A percentile compares a stretch with the other conserved stretches of the same genome.
phyloP scores from a whole-genome alignment of 1,140 invertebrate species.

The Oryzaephilus surinamensis region DNA sequence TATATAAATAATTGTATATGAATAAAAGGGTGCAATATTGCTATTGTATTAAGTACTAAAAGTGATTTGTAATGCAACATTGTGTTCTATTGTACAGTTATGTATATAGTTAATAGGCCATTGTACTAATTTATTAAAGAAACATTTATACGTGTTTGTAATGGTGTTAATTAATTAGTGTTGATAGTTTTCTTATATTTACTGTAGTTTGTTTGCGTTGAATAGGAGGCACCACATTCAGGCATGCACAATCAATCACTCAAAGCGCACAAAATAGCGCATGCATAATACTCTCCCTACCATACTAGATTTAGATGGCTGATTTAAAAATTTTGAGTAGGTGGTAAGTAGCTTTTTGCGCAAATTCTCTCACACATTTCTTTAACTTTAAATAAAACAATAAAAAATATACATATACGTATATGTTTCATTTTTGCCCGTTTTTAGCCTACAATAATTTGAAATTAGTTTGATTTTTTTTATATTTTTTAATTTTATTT shows the following conservation, averaged over 20 bases:
- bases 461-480: slow-evolving; percentile 27
- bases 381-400: too few species aligned
- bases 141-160: slow-evolving; percentile 20
- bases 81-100: too few species aligned
- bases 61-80: too few species aligned
- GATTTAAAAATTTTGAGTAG: slow-evolving; percentile 17
- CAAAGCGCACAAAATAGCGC: slow-evolving; percentile 30
- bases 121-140: too few species aligned
- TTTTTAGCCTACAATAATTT: too few species aligned
- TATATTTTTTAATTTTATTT: slow-evolving; percentile 14
- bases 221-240: slow-evolving; percentile 32
- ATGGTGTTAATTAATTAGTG: slow-evolving; percentile 16
- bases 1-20: too few species aligned
- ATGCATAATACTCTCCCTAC: slow-evolving; percentile 30
- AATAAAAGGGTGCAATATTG: too few species aligned
- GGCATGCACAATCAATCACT: slow-evolving; percentile 32
- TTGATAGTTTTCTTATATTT: slow-evolving; percentile 26
- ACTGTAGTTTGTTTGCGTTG: slow-evolving; percentile 33
- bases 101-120: too few species aligned
- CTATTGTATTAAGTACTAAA: too few species aligned
- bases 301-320: slow-evolving; percentile 33
- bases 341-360: slow-evolving; percentile 33
- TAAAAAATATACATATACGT: too few species aligned
- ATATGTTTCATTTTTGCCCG: too few species aligned
- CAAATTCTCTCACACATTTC: too few species aligned